A percentile compares a stretch with the other conserved stretches of the same genome.
These are phyloP conservation scores for Clarias laeviceps DNA, from an alignment of 2,797 vertebrate species.

Conservation along the genomic window DNA sequence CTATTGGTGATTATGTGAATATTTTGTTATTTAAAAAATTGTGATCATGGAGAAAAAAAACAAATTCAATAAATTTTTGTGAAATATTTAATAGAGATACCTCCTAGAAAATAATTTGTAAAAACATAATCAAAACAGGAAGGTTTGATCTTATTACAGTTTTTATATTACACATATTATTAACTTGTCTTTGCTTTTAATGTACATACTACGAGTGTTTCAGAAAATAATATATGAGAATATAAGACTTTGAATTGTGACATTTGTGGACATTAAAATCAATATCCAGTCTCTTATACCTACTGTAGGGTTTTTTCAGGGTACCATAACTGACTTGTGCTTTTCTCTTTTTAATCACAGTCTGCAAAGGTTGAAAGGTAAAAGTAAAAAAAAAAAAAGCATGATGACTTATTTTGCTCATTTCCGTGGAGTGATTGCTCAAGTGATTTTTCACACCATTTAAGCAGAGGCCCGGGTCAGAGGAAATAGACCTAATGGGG, in stretches of 20 bases:
- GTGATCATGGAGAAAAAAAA: neutral
- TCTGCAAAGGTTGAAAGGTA: conserved; percentile 30
- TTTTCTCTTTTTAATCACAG: conserved; percentile 37
- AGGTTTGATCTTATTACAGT: neutral
- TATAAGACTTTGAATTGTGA: neutral
- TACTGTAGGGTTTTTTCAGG: too few relatives aligned
- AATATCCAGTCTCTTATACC: neutral
- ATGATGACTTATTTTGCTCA: conserved; percentile 30
- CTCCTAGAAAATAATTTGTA: neutral
- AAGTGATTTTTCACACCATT: conserved; percentile 37
- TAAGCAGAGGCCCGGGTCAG: conserved; percentile 42
- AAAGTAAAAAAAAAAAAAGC: conserved; percentile 28
- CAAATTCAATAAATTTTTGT: neutral
- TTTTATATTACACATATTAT: neutral
- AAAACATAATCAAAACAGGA: neutral
- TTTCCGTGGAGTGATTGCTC: conserved; percentile 38
- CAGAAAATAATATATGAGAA: neutral
- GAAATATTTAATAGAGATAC: neutral
- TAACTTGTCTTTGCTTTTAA: neutral
- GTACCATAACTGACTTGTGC: neutral
- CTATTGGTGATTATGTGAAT: too few relatives aligned
- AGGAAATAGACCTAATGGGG: conserved; percentile 54
- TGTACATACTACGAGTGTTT: neutral
- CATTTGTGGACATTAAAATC: neutral
- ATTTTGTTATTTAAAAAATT: too few relatives aligned